Evolutionary conservation across 2,888 invertebrate species (phyloP).

Genomic region (Nymphalis c-album): DNA sequence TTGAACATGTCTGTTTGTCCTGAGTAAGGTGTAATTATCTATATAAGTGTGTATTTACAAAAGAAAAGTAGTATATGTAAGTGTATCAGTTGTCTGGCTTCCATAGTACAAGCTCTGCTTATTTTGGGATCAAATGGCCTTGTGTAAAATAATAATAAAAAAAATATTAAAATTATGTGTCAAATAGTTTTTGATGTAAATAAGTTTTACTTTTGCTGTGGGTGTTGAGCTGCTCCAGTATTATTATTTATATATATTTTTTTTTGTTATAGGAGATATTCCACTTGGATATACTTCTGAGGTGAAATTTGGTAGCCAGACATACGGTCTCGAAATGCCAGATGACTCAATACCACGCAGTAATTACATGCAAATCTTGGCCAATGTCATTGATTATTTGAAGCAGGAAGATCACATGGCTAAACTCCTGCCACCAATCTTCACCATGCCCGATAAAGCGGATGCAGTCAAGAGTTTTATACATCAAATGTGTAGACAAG

Average conservation of each 20-base stretch:
- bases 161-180: no score
- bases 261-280: constrained; percentile 50
- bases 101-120: no score
- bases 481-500: constrained; percentile 55
- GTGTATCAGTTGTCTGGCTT: no score
- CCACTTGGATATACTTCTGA: constrained; percentile 67
- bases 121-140: no score
- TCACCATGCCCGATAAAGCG: constrained; percentile 64
- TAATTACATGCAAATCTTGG: constrained; percentile 57
- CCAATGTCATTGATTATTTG: constrained; percentile 62
- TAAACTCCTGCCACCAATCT: constrained; percentile 57
- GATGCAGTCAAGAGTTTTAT: constrained; percentile 56
- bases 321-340: constrained; percentile 59
- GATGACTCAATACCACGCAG: constrained; percentile 43
- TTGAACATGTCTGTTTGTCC: no score
- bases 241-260: background rate
- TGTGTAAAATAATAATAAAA: no score
- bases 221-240: no score
- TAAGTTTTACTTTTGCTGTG: no score
- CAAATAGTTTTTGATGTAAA: background rate
- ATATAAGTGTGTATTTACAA: no score
- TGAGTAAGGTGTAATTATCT: no score
- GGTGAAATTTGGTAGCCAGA: constrained; percentile 53
- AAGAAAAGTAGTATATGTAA: no score
- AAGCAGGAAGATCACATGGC: constrained; percentile 46